Conservation (phyloP, 2,113 vertebrate genomes). For the Scopus umbretta region DNA sequence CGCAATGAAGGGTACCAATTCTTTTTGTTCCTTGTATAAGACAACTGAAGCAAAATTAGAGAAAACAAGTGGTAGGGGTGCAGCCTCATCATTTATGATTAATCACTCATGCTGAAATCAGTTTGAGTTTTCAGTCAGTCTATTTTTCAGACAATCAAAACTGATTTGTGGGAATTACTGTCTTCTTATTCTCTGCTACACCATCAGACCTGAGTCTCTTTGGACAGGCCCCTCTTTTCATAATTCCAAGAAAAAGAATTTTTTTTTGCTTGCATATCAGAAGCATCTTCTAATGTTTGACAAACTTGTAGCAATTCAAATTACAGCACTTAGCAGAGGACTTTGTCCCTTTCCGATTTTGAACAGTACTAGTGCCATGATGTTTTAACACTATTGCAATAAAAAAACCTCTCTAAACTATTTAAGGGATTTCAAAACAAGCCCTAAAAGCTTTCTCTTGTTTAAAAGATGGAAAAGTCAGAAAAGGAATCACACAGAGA, state of each 20-base stretch:
- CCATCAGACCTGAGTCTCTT: neutral
- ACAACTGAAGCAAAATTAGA: neutral
- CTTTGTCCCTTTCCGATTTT: neutral
- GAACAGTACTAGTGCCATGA: neutral
- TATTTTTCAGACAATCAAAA: neutral
- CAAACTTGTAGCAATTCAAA: neutral
- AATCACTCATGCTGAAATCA: neutral
- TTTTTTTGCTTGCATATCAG: neutral
- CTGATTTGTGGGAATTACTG: neutral
- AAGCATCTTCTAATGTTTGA: neutral
- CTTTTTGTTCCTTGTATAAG: neutral
- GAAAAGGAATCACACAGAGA: neutral
- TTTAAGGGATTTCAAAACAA: neutral
- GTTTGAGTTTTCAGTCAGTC: neutral
- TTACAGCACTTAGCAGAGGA: neutral
- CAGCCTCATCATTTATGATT: neutral
- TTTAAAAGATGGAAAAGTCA: neutral
- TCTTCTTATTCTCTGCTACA: neutral
- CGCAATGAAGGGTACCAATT: neutral
- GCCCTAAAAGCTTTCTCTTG: neutral
- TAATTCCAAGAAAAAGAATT: neutral
- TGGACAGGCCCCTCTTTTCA: neutral
- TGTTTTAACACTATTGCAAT: neutral
- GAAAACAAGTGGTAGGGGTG: neutral
- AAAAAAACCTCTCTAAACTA: neutral